Evolutionary conservation across 2,888 invertebrate species (phyloP), one percentile per base, ranked within the genome.

Genomic region (Acronicta leporina): DNA sequence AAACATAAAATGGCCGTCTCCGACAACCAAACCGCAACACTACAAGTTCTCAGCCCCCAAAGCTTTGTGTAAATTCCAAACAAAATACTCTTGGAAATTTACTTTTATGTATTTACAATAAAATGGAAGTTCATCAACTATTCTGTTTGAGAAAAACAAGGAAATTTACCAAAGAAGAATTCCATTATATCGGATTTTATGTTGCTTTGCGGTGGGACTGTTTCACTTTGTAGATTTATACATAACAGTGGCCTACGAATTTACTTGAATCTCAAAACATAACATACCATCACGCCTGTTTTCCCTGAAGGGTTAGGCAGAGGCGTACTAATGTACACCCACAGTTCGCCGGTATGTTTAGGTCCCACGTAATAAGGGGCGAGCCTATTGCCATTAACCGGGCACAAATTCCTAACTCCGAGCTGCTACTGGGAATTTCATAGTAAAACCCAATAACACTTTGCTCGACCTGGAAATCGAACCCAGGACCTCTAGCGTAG

Each of bases 91-190:
- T 67, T 67, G 53, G 54, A 65, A 69, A 68, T 73, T 66, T 38
- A 71, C 73, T 78, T 77, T 70, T 73, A 75, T 68, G 61, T 68
- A 60, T 75, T 78, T 68, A 75, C 70, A 77, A 78, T 75, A 60
- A 73, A 73, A 63, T 56, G 45, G 63, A 70, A 77, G 64, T 77
- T 77, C 50, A 13, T 67, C 50, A 75, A 78, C 78, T 77, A 78
- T 72, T 61, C 49, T 61, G 70, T 75, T 78, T 75, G 66, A 66
- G 75, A 75, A 78, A 75, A 78, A 77, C 66, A 77, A 77, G 48
- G 61, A 63, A 59, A 67, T 62, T 67, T 58, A 60, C 64, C 49
- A 46, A 48, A 56, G 56, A 71, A 63, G 61, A 67, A 68, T 75
- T 71, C 44, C 40, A 63, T 73, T 68, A 63, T 71, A 61, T 69